Evolutionary conservation across 2,113 vertebrate species (phyloP).

Genomic region (Steatornis caripensis): DNA sequence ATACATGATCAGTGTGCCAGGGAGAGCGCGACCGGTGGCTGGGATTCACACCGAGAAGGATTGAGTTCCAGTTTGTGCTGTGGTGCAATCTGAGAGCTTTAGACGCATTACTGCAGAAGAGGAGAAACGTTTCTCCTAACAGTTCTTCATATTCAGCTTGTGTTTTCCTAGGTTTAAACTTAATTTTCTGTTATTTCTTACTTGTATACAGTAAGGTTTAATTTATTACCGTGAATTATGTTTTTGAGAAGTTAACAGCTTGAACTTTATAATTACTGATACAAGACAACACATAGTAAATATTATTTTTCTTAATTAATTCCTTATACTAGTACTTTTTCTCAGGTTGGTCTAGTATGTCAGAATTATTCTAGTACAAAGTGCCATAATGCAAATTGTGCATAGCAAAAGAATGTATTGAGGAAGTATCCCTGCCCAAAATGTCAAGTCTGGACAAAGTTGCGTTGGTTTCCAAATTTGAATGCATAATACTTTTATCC

Average conservation of each 20-base stretch:
- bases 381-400: not conserved
- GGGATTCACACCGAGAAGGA: not conserved
- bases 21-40: not conserved
- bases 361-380: not conserved
- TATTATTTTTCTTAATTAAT: not conserved
- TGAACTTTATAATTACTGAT: not conserved
- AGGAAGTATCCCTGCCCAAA: slow-evolving; percentile 15
- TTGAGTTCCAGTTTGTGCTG: not conserved
- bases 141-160: not conserved
- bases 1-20: not conserved
- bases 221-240: not conserved
- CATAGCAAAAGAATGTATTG: not conserved
- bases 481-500: not conserved
- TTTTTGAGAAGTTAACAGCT: not conserved
- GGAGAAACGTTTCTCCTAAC: not conserved
- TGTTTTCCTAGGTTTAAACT: not conserved
- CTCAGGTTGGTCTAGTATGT: not conserved
- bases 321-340: not conserved
- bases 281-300: not conserved
- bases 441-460: not conserved
- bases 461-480: not conserved
- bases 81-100: not conserved
- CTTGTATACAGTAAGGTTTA: not conserved
- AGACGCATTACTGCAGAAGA: not conserved
- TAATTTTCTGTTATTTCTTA: not conserved